Conservation (phyloP, 2,888 invertebrate genomes). For the Zootermopsis nevadensis region DNA sequence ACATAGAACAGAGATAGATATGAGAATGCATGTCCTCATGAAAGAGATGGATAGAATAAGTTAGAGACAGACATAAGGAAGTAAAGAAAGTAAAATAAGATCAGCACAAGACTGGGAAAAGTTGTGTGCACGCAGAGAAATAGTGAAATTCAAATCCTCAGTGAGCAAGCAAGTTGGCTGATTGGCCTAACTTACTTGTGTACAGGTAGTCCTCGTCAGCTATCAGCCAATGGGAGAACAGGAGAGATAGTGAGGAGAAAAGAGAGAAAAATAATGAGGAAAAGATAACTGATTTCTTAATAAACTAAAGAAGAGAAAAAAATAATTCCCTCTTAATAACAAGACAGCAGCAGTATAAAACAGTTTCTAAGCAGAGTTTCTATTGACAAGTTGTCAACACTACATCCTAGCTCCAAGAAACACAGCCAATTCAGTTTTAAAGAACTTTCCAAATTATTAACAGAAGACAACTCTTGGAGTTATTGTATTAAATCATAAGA, state of each 20-base stretch:
- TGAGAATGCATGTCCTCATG: not conserved
- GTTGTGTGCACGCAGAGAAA: conserved; percentile 40
- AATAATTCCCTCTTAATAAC: conserved; percentile 9
- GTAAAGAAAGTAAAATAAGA: conserved; percentile 33
- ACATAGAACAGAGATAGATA: conserved; percentile 11
- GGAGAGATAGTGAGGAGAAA: conserved; percentile 46
- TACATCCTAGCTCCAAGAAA: conserved; percentile 31
- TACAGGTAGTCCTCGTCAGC: conserved; percentile 69
- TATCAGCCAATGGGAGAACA: conserved; percentile 48
- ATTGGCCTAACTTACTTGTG: conserved; percentile 70
- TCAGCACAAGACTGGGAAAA: conserved; percentile 39
- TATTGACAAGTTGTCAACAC: conserved; percentile 25
- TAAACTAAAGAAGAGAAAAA: conserved; percentile 36
- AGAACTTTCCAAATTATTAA: conserved; percentile 16
- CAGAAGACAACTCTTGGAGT: conserved; percentile 3
- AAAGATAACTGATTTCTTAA: conserved; percentile 21
- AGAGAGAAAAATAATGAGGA: conserved; percentile 40
- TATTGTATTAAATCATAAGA: not conserved
- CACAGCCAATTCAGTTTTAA: conserved; percentile 15
- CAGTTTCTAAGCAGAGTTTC: conserved; percentile 1
- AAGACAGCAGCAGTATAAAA: conserved; percentile 24
- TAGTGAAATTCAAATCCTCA: conserved; percentile 27
- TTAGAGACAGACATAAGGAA: conserved; percentile 26
- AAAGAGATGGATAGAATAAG: not conserved
- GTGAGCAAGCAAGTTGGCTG: conserved; percentile 35